Evolutionary conservation across 1,140 invertebrate species (phyloP), one percentile per base, ranked within the genome.

Genomic region (Leptonema lineaticorne): DNA sequence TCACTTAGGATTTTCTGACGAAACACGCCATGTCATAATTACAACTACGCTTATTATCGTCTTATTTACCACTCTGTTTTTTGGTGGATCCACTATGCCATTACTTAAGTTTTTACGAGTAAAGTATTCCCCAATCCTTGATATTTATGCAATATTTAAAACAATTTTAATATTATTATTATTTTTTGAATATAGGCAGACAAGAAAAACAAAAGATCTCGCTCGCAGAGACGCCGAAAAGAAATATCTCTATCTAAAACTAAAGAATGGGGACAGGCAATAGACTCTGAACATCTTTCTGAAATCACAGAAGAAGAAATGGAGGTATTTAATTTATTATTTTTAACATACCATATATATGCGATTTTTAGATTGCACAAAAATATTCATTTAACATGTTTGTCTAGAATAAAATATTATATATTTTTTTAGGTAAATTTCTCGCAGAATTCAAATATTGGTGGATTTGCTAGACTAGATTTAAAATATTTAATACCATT

Each of bases 11-110:
- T 92, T 98, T 77, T 93, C 92, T 68, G 90, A 94, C 78, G 94
- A 97, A 80, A 97, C 93, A 2, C 86, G 95, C 2, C 92, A 95
- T 75, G 94, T 99, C 5, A 92, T 99, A 57, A 96, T 99, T 53
- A 98, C 97, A 3, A 97, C 95, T 0, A 99, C 97, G 0, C 85
- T 99, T 0, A 96, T 98, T 68, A 96, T 98, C 69, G 95, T 99
- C 1, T 83, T 99, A 9, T 95, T 98, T 72, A 98, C 97, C 0
- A 94, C 95, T 0, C 80, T 99, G 18, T 86, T 97, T 74, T 92
- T 99, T 75, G 97, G 96, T 65, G 97, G 97, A 3, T 92, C 94
- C 0, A 98, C 97, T 0, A 96, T 99, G 93, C 97, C 97, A 0
- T 78, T 99, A 64, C 83, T 99, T 66, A 98, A 94, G 77, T 92